These are phyloP conservation scores for Drosophila mimetica DNA, from an alignment of 2,888 invertebrate species.

Conservation along the genomic window DNA sequence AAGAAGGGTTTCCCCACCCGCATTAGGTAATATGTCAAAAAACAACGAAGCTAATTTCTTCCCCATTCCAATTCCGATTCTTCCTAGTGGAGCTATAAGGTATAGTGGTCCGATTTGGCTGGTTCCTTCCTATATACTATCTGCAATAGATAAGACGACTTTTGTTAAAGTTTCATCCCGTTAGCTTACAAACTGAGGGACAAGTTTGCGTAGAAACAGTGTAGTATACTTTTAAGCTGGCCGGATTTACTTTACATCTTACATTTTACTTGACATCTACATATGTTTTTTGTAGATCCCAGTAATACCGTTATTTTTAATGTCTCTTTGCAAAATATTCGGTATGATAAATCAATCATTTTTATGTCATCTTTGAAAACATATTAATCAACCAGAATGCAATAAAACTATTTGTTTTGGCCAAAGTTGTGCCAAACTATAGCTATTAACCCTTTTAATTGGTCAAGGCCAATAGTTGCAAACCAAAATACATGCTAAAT, in stretches of 20 bases:
- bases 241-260: neutral
- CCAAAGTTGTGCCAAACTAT: neutral
- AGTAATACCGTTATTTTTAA: neutral
- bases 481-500: slow-evolving; percentile 1
- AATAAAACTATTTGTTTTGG: slow-evolving; percentile 1
- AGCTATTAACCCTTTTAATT: slow-evolving; percentile 32
- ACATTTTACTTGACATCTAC: slow-evolving; percentile 1
- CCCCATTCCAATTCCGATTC: too few relatives aligned
- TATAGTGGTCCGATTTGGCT: too few relatives aligned
- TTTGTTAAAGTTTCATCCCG: too few relatives aligned
- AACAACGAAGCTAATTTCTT: too few relatives aligned
- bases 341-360: neutral
- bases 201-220: too few relatives aligned
- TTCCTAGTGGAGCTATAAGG: too few relatives aligned
- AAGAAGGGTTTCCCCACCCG: too few relatives aligned
- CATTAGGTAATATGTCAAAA: too few relatives aligned
- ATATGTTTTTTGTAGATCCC: neutral
- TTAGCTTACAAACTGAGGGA: too few relatives aligned
- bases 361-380: neutral
- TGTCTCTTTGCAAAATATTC: neutral
- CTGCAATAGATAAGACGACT: too few relatives aligned
- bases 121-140: too few relatives aligned
- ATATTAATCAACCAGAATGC: neutral
- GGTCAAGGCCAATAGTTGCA: slow-evolving; percentile 61
- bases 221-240: neutral